Base-by-base conservation (phyloP, 2,888 invertebrate genomes). In the Phania funesta region DNA sequence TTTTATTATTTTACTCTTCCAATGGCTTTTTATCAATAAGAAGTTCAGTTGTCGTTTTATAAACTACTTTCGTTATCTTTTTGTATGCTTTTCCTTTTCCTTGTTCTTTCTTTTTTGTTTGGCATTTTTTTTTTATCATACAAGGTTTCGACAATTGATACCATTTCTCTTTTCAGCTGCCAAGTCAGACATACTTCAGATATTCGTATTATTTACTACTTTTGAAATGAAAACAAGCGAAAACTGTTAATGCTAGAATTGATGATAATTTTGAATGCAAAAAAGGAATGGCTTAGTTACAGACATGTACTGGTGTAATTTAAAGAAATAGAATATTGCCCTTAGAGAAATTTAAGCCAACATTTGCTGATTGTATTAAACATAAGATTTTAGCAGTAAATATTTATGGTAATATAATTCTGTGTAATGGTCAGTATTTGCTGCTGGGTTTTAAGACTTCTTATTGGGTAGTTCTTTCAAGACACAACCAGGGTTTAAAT, bases 141-240 rank as follows among this genome's bases (percentile, higher is more conserved):
- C 67, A 81, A 81, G 71, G 24, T 71, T 73, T 76, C 73, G 60
- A 73, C 71, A 76, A 81, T 68, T 76, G 76, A 73, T 81, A 71
- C 44, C 60, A 48, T 44, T 73, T 81, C 65, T n/a, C 48, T 62
- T 64, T 77, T 65, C 26, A 67, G 67, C 60, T 67, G 58, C 56
- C 76, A 76, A 71, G 60, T 62, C 71, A 81, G 54, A 62, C 60
- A 67, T 20, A 22, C 11, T 44, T 18, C 29, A 44, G 38, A 52
- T 20, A 62, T 41, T 78, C 13, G 48, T 29, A 48, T 67, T 76
- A 71, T 64, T 78, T 71, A 56, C 64, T 64, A 50, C 50, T 73
- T 62, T 62, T 62, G 20, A 20, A 38, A 50, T 26, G 52, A 26
- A 73, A 50, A 56, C 24, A 65, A 52, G 38, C 50, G 46, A 58